These are phyloP conservation scores for Notarius lentiginosus DNA, from an alignment of 2,113 vertebrate genomes.

Conservation along the genomic window DNA sequence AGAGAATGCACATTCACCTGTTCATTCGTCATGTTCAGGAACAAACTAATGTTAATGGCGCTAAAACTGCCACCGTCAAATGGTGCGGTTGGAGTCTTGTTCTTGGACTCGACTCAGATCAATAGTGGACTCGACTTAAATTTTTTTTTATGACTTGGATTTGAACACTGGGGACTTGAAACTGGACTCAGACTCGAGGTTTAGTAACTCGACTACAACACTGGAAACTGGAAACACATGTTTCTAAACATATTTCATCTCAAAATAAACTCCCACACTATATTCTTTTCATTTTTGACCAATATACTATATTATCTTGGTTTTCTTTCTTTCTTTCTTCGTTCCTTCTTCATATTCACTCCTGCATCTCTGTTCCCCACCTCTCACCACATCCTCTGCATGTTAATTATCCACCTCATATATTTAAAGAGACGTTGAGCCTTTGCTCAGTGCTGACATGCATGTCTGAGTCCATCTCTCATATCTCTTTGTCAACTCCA, in stretches of 20 bases:
- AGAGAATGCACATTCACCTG: no score
- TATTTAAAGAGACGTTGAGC: constrained; percentile 66
- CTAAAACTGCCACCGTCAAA: no score
- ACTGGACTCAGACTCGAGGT: no score
- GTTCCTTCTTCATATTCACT: neutral
- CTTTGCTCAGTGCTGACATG: constrained; percentile 57
- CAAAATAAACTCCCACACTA: neutral
- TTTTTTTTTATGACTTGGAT: no score
- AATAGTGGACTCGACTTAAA: no score
- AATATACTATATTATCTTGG: neutral
- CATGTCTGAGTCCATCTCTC: constrained; percentile 8
- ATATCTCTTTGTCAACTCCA: constrained; percentile 6
- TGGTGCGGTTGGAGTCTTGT: no score
- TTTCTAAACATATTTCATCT: neutral
- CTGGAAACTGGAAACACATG: neutral
- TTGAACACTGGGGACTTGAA: no score
- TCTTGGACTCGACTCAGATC: no score
- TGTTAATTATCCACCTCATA: constrained; percentile 49
- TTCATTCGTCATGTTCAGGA: no score
- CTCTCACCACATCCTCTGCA: neutral
- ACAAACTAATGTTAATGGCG: no score
- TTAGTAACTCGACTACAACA: no score
- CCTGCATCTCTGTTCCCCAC: neutral
- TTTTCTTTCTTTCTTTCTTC: neutral
- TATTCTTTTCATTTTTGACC: neutral